These are phyloP conservation scores for Pterostichus niger DNA, from an alignment of 2,888 invertebrate species.

Conservation along the genomic window DNA sequence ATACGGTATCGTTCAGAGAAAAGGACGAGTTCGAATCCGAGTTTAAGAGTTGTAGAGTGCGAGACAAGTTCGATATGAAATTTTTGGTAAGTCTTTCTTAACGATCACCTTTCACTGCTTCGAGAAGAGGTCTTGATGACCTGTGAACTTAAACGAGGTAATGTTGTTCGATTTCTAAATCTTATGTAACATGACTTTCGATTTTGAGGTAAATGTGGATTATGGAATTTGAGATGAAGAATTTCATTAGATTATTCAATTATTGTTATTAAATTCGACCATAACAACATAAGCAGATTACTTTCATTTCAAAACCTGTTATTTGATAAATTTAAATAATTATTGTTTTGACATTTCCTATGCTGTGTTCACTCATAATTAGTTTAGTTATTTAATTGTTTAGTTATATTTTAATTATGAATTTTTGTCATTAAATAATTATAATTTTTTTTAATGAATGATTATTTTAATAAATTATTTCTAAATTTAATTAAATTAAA, in stretches of 20 bases:
- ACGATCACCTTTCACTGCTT: slow-evolving; percentile 52
- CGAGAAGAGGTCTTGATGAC: slow-evolving; percentile 29
- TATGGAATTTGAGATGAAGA: slow-evolving; percentile 3
- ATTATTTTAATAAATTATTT: no score
- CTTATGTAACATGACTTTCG: slow-evolving; percentile 61
- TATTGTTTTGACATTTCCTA: no score
- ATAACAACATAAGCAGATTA: neutral
- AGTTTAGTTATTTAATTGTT: no score
- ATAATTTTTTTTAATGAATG: no score
- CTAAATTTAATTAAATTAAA: no score
- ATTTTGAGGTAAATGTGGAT: slow-evolving; percentile 37
- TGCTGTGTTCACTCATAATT: no score
- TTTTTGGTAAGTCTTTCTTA: slow-evolving; percentile 65
- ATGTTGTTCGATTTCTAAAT: slow-evolving; percentile 62
- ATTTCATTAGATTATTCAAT: slow-evolving; percentile 26
- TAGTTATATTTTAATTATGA: no score
- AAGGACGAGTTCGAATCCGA: slow-evolving; percentile 42
- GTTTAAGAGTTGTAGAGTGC: slow-evolving; percentile 25
- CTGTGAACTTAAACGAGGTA: slow-evolving; percentile 39
- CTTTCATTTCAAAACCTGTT: no score
- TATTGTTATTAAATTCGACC: slow-evolving; percentile 18
- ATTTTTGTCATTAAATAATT: no score
- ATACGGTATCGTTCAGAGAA: slow-evolving; percentile 59
- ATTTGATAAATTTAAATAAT: no score
- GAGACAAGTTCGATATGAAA: slow-evolving; percentile 40